Base-by-base conservation (phyloP, 2,113 vertebrate genomes). In the Lampris incognitus region DNA sequence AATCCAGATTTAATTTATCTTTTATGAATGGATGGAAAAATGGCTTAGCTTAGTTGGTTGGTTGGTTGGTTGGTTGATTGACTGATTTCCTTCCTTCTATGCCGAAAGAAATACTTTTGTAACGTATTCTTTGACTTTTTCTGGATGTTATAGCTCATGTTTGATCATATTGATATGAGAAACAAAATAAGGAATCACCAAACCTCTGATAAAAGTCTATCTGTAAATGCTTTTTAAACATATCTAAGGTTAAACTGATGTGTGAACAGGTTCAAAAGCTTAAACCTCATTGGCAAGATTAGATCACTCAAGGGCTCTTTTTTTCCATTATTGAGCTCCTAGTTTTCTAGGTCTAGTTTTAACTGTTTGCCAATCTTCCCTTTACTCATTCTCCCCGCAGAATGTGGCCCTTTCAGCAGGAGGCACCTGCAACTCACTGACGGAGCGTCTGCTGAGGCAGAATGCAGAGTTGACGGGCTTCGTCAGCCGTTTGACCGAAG, bases 391-490 rank as follows among this genome's bases (percentile, higher is more conserved):
- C 72, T 70, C 24, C 71, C 37, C 8, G 24, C 89, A 96, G 92
- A 92, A 88, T 66, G 57, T 89, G 0, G 69, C 87, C 58, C 84
- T 92, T 5, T 76, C 92, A 0, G 84, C 94, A 0, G 93, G 92
- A 55, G 87, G 90, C 58, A 91, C 94, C 0, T 95, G 94, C 67
- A 94, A 91, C 82, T 92, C 92, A 0, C 78, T 99, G 83, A 96
- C 94, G 0, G 97, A 98, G 93, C 94, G 95, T 39, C 92, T 99
- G 65, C 94, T 99, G 81, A 94, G 95, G 79, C 98, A 99, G 84
- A 99, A 98, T 2, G 96, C 97, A 0, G 97, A 99, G 85, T 92
- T 99, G 60, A 98, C 96, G 0, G 97, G 97, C 41, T 96, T 97
- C 6, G 96, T 99, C 82, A 96, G 96, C 82, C 95, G 94, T 0